Conservation (phyloP, 2,888 invertebrate species). For the Micropterix aruncella region DNA sequence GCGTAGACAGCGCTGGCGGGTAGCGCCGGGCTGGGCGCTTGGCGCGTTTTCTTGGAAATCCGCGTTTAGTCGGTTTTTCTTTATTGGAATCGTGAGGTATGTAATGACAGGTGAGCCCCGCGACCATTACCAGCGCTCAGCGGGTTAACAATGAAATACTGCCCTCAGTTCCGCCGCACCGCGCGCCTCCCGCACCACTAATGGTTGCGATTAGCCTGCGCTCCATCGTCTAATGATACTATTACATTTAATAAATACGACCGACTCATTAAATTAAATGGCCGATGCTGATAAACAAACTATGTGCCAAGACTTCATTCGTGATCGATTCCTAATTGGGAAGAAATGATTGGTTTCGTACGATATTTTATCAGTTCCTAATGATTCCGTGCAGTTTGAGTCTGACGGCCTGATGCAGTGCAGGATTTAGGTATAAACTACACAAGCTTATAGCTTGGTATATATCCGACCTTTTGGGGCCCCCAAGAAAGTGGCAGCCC, state of each 20-base stretch:
- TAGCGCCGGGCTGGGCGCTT: neutral
- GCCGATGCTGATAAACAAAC: too few relatives aligned
- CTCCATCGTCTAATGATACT: neutral
- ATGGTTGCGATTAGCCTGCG: neutral
- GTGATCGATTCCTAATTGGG: too few relatives aligned
- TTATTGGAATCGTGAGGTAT: neutral
- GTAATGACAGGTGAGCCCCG: neutral
- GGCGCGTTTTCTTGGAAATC: neutral
- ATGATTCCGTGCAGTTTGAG: too few relatives aligned
- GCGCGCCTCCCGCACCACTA: neutral
- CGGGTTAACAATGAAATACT: neutral
- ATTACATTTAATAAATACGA: neutral
- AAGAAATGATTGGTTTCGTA: too few relatives aligned
- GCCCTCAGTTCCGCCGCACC: too few relatives aligned
- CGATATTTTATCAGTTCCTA: too few relatives aligned
- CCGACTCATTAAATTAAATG: neutral
- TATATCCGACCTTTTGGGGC: too few relatives aligned
- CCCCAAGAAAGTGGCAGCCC: too few relatives aligned
- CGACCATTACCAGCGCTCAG: neutral
- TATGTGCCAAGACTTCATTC: too few relatives aligned
- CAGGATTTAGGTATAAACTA: too few relatives aligned
- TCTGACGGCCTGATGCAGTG: too few relatives aligned
- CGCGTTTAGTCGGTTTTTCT: neutral
- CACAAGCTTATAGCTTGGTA: too few relatives aligned
- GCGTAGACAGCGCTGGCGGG: neutral